These are phyloP conservation scores for Meloidogyne exigua DNA, from an alignment of 1,140 invertebrate species.

Conservation along the genomic window DNA sequence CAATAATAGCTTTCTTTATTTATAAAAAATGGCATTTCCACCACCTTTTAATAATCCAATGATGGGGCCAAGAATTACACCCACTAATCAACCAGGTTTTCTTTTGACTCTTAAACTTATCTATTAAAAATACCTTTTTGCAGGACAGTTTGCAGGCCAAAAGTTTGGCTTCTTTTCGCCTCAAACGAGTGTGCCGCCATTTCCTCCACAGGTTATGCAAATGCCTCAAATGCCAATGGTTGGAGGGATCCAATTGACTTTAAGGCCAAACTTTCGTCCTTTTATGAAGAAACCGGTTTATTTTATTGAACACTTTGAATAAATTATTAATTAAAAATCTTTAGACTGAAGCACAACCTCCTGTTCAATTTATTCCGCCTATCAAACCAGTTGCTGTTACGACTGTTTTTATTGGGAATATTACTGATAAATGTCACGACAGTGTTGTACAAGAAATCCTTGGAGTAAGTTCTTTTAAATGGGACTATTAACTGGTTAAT, in stretches of 20 bases:
- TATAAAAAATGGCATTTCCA: constrained; percentile 24
- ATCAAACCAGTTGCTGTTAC: constrained; percentile 67
- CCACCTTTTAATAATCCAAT: constrained; percentile 27
- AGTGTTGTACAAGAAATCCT: constrained; percentile 88
- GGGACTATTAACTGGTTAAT: too few relatives aligned
- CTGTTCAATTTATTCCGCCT: background rate
- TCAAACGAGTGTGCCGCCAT: background rate
- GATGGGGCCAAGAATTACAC: constrained; percentile 7
- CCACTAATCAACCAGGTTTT: background rate
- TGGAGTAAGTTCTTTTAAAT: constrained; percentile 65
- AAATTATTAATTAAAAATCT: background rate
- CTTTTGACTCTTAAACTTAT: background rate
- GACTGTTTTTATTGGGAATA: constrained; percentile 97
- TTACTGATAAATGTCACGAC: constrained; percentile 89
- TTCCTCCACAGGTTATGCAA: constrained; percentile 4
- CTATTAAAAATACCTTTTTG: background rate
- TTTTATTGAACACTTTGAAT: background rate
- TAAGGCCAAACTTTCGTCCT: constrained; percentile 11
- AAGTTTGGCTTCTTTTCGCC: constrained; percentile 26
- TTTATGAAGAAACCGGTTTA: constrained; percentile 10
- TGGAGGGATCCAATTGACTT: constrained; percentile 5
- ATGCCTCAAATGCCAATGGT: background rate
- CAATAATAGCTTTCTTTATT: background rate
- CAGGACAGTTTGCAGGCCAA: constrained; percentile 4
- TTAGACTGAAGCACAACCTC: constrained; percentile 9